phyloP scores from a whole-genome alignment of 2,113 vertebrate genomes.

The Zootoca vivipara region DNA sequence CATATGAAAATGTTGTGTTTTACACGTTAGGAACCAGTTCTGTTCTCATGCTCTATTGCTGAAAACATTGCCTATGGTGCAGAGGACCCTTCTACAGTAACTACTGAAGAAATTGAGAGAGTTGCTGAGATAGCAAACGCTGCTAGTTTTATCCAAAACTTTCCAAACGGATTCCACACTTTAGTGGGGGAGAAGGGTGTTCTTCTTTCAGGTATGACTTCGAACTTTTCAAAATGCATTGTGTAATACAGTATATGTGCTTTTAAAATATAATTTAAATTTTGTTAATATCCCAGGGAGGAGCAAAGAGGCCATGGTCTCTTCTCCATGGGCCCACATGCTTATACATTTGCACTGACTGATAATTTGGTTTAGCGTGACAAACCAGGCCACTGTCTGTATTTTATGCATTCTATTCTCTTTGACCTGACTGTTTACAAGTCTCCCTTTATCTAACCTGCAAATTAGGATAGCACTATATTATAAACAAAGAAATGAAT shows the following conservation, averaged over 20 bases:
- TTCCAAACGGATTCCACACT: slow-evolving; percentile 90
- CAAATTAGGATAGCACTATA: background rate
- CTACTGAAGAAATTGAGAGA: slow-evolving; percentile 80
- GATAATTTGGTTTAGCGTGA: too few species aligned
- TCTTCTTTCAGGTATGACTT: slow-evolving; percentile 88
- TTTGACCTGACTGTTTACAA: too few species aligned
- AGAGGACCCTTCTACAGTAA: slow-evolving; percentile 79
- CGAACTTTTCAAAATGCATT: background rate
- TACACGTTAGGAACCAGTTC: slow-evolving; percentile 86
- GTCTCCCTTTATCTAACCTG: background rate
- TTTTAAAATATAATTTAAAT: background rate
- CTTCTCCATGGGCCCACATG: too few species aligned
- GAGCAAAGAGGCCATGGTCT: too few species aligned
- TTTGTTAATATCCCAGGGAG: too few species aligned
- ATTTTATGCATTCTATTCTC: too few species aligned
- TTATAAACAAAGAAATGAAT: background rate
- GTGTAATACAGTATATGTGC: slow-evolving; percentile 17
- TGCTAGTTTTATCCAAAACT: slow-evolving; percentile 84
- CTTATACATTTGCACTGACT: too few species aligned
- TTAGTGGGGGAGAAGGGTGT: slow-evolving; percentile 96
- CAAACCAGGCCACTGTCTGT: too few species aligned
- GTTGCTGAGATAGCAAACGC: slow-evolving; percentile 91
- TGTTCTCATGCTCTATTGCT: slow-evolving; percentile 95
- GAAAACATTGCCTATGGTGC: slow-evolving; percentile 98
- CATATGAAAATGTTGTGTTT: slow-evolving; percentile 10